A percentile compares a stretch with the other conserved stretches of the same genome.
Conservation (phyloP, 2,797 vertebrate genomes). For the Nyctibius grandis region DNA sequence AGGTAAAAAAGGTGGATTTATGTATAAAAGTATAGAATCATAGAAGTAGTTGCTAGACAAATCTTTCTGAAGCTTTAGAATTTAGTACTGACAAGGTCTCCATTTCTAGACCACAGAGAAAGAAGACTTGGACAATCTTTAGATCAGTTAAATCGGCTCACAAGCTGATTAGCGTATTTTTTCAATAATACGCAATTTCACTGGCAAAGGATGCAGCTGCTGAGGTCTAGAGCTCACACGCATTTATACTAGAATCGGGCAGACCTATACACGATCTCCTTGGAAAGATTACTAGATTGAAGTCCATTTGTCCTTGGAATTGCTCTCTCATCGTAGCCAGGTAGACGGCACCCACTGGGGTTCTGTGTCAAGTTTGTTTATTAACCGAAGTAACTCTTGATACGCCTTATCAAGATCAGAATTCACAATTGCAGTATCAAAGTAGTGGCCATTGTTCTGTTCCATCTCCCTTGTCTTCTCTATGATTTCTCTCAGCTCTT, state of each 20-base stretch:
- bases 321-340: constrained; percentile 86
- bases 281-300: not conserved
- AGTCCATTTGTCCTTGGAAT: constrained; percentile 1
- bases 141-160: constrained; percentile 6
- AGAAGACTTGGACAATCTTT: constrained; percentile 15
- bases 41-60: constrained; percentile 52
- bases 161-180: not conserved
- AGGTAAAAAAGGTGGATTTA: constrained; percentile 43
- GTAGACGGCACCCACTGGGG: constrained; percentile 97
- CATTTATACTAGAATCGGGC: not conserved
- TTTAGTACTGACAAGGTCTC: constrained; percentile 47
- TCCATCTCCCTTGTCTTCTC: constrained; percentile 98
- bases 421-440: constrained; percentile 93
- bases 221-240: constrained; percentile 13
- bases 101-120: constrained; percentile 45
- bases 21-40: constrained; percentile 62
- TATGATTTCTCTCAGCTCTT: constrained; percentile 94
- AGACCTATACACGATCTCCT: constrained; percentile 2
- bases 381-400: constrained; percentile 90
- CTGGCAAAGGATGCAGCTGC: constrained; percentile 16
- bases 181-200: not conserved
- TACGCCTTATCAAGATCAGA: constrained; percentile 92
- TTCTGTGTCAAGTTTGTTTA: constrained; percentile 98
- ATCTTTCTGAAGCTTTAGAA: constrained; percentile 49
- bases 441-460: constrained; percentile 94